Evolutionary conservation across 1,140 invertebrate genomes (phyloP).

Genomic region (Argopecten irradians): DNA sequence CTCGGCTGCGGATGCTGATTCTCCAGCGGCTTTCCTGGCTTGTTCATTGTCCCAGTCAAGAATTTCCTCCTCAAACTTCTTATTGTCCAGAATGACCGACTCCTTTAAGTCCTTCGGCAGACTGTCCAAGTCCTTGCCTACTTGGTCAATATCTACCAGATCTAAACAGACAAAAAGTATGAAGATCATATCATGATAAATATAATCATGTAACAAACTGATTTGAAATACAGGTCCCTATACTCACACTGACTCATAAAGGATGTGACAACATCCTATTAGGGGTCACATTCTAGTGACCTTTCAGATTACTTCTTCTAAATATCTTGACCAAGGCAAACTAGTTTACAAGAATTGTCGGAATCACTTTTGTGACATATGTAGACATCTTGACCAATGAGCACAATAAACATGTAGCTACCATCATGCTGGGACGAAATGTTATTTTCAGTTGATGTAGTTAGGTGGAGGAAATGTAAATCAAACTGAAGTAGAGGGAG

Average conservation of each 20-base stretch:
- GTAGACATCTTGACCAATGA: too few relatives aligned
- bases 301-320: too few relatives aligned
- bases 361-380: too few relatives aligned
- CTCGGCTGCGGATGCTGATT: conserved; percentile 46
- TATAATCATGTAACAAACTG: not conserved
- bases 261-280: too few relatives aligned
- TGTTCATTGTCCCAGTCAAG: conserved; percentile 76
- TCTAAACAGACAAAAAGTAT: not conserved
- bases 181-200: not conserved
- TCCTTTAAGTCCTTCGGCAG: conserved; percentile 74
- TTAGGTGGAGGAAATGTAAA: too few relatives aligned
- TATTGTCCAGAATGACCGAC: conserved; percentile 76
- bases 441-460: too few relatives aligned
- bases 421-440: too few relatives aligned
- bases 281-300: too few relatives aligned
- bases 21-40: conserved; percentile 52
- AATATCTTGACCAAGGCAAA: too few relatives aligned
- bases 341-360: too few relatives aligned
- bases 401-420: too few relatives aligned
- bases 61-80: conserved; percentile 73
- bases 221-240: not conserved
- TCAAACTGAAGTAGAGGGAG: too few relatives aligned
- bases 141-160: not conserved
- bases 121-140: conserved; percentile 36
- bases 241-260: not conserved